Evolutionary conservation across 92 coral and sea anemone species (phyloP).

Genomic region (Chrysogorgia sp.): DNA sequence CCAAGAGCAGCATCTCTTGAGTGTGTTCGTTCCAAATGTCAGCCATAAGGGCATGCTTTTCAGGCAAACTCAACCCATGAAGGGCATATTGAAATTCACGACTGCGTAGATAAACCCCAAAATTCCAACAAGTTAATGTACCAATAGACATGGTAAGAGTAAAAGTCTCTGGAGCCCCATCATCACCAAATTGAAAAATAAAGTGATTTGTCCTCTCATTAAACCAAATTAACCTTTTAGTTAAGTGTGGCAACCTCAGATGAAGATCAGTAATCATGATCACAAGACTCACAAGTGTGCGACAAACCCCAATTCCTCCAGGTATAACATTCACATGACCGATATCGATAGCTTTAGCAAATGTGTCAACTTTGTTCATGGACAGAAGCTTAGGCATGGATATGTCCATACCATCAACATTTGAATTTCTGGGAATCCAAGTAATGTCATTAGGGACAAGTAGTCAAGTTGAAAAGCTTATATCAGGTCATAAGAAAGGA

Average conservation of each 20-base stretch:
- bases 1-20: conserved; percentile 48
- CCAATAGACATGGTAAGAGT: conserved; percentile 57
- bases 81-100: conserved; percentile 60
- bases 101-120: conserved; percentile 53
- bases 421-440: conserved; percentile 6
- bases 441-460: background rate
- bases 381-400: conserved; percentile 5
- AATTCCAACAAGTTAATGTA: conserved; percentile 56
- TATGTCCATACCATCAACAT: conserved; percentile 10
- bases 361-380: conserved; percentile 1
- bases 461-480: conserved; percentile 15
- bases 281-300: conserved; percentile 45
- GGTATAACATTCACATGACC: conserved; percentile 46
- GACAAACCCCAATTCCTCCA: conserved; percentile 44
- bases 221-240: conserved; percentile 48
- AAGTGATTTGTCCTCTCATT: conserved; percentile 59
- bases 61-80: conserved; percentile 47
- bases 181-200: conserved; percentile 55
- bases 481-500: conserved; percentile 56
- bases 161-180: conserved; percentile 57
- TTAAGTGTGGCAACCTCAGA: conserved; percentile 44
- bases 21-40: conserved; percentile 45
- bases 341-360: background rate
- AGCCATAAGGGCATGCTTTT: conserved; percentile 35
- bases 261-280: conserved; percentile 57